phyloP scores from a whole-genome alignment of 1,140 invertebrate genomes.

The Meloidogyne exigua region DNA sequence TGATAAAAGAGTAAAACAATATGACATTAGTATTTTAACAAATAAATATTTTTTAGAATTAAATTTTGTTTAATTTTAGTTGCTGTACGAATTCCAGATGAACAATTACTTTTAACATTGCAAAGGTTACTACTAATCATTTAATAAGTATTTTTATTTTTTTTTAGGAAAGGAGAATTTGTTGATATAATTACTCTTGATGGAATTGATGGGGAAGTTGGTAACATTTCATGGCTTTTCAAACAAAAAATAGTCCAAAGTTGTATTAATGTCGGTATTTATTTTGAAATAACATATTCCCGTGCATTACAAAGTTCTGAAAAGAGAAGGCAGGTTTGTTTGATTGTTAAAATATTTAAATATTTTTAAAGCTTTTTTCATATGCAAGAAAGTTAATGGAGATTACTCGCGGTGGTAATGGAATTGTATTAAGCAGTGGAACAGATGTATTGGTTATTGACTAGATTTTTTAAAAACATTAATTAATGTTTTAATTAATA shows the following conservation, averaged over 20 bases:
- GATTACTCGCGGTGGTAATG: slow-evolving; percentile 38
- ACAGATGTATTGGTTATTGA: slow-evolving; percentile 38
- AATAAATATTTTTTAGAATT: background rate
- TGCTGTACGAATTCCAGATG: slow-evolving; percentile 53
- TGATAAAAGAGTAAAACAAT: slow-evolving; percentile 50
- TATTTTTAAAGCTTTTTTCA: slow-evolving; percentile 48
- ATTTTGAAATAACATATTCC: slow-evolving; percentile 41
- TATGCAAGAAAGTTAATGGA: slow-evolving; percentile 37
- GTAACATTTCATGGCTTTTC: slow-evolving; percentile 39
- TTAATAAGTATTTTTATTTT: background rate
- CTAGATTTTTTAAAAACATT: background rate
- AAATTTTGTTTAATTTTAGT: slow-evolving; percentile 20
- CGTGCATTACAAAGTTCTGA: slow-evolving; percentile 35
- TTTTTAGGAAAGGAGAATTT: slow-evolving; percentile 40
- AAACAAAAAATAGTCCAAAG: slow-evolving; percentile 49
- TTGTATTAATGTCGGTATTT: slow-evolving; percentile 36
- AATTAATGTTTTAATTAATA: background rate
- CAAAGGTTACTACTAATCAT: slow-evolving; percentile 16
- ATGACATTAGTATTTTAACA: slow-evolving; percentile 41
- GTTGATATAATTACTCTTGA: slow-evolving; percentile 45
- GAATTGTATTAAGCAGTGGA: slow-evolving; percentile 49
- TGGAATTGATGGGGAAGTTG: background rate
- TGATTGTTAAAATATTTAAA: slow-evolving; percentile 7
- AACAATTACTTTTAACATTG: slow-evolving; percentile 54
- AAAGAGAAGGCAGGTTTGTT: slow-evolving; percentile 31